Evolutionary conservation across 2,888 invertebrate genomes (phyloP), one percentile per base, ranked within the genome.

Genomic region (Hetaerina titia): DNA sequence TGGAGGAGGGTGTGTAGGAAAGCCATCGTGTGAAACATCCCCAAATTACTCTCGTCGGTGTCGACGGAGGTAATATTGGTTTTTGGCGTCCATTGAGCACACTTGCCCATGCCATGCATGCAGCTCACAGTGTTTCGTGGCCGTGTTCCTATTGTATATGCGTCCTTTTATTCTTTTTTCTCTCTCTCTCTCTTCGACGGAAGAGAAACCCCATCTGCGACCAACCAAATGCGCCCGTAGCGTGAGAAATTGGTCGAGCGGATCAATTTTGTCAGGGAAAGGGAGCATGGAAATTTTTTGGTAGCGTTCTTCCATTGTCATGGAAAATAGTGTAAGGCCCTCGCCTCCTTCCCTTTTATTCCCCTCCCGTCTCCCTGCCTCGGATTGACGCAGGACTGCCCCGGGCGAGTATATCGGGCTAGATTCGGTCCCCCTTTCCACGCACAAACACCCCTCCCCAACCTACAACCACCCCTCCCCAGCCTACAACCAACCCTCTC

Each of bases 231-330:
- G 69, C 2, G 57, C 64, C 56, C 92, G n/a, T 74, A 92, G 69
- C 69, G 63, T 22, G 90, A 90, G 90, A 60, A 90, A 63, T 45
- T 69, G 92, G 92, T 69, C 69, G 92, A 45, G 45, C 69, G 92
- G 64, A 69, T 92, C 92, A 69, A 92, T 92, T 92, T 74, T 45
- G 81, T 81, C 69, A 64, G 69, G 31, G 92, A 56, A 74, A n/a
- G 92, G 92, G 69, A 31, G 56, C 57, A 17, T 5, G 89, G 58
- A 13, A n/a, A n/a, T 57, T 92, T 92, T 57, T 13, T 15, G 92
- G 69, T 64, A 19, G 19, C 69, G 45, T 92, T 74, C 69, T 74
- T 69, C 92, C 69, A 92, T 92, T 92, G 92, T 92, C 57, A 92
- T 92, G 92, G 92, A 74, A 92, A 92, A 92, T 45, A 92, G 45